A percentile compares a stretch with the other conserved stretches of the same genome.
Conservation (phyloP, 1,140 invertebrate species). For the Drosophila suzukii region DNA sequence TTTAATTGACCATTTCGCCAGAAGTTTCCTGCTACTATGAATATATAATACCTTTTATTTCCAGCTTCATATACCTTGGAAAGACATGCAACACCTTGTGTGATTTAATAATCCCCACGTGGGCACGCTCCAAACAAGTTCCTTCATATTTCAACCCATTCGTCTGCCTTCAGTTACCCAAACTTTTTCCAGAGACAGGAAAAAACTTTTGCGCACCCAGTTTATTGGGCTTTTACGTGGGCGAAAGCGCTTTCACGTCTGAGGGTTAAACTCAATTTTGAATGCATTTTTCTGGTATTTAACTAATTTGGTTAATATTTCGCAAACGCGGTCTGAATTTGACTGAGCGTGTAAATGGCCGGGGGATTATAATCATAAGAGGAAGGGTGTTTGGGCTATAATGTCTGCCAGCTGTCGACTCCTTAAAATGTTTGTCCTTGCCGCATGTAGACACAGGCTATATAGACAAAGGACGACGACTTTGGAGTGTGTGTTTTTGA, state of each 20-base stretch:
- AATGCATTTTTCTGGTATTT: constrained; percentile 71
- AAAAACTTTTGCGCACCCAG: constrained; percentile 54
- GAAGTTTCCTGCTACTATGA: neutral
- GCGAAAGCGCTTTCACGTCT: constrained; percentile 17
- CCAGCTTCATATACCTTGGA: neutral
- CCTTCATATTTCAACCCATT: constrained; percentile 35
- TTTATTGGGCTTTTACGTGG: constrained; percentile 78
- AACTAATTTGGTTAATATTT: constrained; percentile 72
- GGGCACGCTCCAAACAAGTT: constrained; percentile 52
- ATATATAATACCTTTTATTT: constrained; percentile 24
- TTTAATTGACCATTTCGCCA: too few relatives aligned
- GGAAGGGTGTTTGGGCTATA: neutral
- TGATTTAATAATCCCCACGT: constrained; percentile 72
- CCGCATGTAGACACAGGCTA: neutral
- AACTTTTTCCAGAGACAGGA: constrained; percentile 40
- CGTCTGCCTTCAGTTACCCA: constrained; percentile 26
- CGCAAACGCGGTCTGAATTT: constrained; percentile 38
- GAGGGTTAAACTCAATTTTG: constrained; percentile 48
- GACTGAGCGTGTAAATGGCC: constrained; percentile 38
- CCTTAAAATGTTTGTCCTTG: constrained; percentile 24
- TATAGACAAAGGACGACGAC: constrained; percentile 2
- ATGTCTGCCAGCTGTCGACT: constrained; percentile 12
- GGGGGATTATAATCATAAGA: constrained; percentile 9
- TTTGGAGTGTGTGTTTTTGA: constrained; percentile 14
- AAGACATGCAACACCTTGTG: constrained; percentile 43